Conservation (phyloP, 2,113 vertebrate genomes). For the Rhabdomys dilectus region DNA sequence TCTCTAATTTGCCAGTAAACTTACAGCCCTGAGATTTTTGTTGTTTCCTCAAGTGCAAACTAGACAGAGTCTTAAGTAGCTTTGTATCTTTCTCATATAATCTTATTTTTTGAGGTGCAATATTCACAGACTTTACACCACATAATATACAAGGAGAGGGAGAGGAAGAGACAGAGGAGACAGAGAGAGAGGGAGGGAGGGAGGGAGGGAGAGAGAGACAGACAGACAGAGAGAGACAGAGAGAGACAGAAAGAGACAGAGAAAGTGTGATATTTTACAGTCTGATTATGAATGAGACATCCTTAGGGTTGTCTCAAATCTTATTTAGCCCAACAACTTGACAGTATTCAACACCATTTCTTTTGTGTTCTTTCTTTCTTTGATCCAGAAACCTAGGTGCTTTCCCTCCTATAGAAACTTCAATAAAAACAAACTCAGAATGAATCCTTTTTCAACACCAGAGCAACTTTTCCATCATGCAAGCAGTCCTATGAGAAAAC, state of each 20-base stretch:
- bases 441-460: not conserved
- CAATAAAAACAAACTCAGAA: not conserved
- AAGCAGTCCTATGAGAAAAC: not conserved
- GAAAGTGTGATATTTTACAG: not conserved
- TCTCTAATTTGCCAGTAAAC: not conserved
- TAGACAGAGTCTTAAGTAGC: not conserved
- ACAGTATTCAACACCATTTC: not conserved
- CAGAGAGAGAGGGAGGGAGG: not conserved
- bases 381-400: not conserved
- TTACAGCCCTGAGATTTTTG: not conserved
- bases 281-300: not conserved
- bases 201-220: not conserved
- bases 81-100: not conserved
- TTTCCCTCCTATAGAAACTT: not conserved
- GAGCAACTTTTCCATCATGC: not conserved
- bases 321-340: not conserved
- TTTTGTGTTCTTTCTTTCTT: not conserved
- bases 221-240: not conserved
- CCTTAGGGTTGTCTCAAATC: not conserved
- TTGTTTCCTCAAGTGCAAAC: not conserved
- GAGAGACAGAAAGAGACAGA: not conserved
- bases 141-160: not conserved
- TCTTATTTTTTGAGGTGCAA: not conserved
- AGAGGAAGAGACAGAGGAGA: not conserved
- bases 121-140: not conserved